These are phyloP conservation scores for Andrena cerasifolii DNA, from an alignment of 1,140 invertebrate genomes.

Conservation along the genomic window DNA sequence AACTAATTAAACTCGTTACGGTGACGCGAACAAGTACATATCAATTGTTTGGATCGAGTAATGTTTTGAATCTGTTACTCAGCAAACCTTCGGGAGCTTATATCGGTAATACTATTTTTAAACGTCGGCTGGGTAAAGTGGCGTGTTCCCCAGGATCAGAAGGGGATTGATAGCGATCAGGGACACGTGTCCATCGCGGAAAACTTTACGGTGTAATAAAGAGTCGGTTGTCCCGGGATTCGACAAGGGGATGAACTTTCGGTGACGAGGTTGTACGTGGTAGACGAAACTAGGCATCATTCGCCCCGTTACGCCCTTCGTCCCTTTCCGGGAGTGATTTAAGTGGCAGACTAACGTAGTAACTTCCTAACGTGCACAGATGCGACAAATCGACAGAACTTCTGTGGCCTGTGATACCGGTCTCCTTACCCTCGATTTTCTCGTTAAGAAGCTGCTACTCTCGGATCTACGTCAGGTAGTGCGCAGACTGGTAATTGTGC, in stretches of 20 bases:
- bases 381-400: constrained; percentile 82
- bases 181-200: constrained; percentile 59
- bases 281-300: constrained; percentile 47
- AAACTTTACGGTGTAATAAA: constrained; percentile 69
- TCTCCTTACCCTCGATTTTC: constrained; percentile 38
- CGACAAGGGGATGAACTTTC: constrained; percentile 64
- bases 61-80: too few species aligned
- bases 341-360: constrained; percentile 76
- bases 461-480: too few species aligned
- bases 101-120: not conserved
- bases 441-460: constrained; percentile 26
- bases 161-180: constrained; percentile 46
- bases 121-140: not conserved
- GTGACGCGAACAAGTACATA: too few species aligned
- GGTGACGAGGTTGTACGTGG: constrained; percentile 66
- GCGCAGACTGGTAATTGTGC: not conserved
- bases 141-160: not conserved
- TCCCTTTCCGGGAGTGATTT: constrained; percentile 75
- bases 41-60: too few species aligned
- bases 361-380: constrained; percentile 79
- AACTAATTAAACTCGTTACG: too few species aligned
- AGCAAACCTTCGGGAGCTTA: too few species aligned
- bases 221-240: constrained; percentile 55
- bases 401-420: constrained; percentile 72
- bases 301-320: constrained; percentile 39